phyloP scores from a whole-genome alignment of 2,113 vertebrate species.

The Eulemur macaco region DNA sequence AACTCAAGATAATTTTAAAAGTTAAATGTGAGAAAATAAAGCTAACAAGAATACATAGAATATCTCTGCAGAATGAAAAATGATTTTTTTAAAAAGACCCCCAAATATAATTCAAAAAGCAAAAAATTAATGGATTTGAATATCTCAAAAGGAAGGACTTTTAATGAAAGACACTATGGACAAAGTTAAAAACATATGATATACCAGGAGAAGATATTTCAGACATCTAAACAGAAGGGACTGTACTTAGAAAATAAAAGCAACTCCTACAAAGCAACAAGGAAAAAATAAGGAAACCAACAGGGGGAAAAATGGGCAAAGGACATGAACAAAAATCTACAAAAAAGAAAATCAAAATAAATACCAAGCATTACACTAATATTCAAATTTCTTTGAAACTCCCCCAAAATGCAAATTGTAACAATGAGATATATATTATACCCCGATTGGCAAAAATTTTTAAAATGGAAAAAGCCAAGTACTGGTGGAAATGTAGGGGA shows the following conservation, averaged over 20 bases:
- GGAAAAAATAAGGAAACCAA: background rate
- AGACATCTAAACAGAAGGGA: background rate
- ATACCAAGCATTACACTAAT: background rate
- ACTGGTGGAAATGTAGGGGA: fast-evolving
- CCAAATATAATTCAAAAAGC: background rate
- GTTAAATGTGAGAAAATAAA: conserved; percentile 7
- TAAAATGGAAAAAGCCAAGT: background rate
- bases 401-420: background rate
- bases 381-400: background rate
- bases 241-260: background rate
- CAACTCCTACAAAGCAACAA: background rate
- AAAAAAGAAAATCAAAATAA: background rate
- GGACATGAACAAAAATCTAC: background rate
- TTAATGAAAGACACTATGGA: background rate
- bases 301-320: background rate
- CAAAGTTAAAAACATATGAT: background rate
- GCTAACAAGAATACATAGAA: background rate
- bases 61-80: background rate
- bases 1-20: background rate
- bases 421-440: background rate
- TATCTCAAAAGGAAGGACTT: background rate
- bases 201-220: background rate
- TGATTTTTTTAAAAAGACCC: background rate
- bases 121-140: background rate
- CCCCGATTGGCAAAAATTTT: background rate